Conservation (phyloP, 2,113 vertebrate genomes). For the Octodon degus region DNA sequence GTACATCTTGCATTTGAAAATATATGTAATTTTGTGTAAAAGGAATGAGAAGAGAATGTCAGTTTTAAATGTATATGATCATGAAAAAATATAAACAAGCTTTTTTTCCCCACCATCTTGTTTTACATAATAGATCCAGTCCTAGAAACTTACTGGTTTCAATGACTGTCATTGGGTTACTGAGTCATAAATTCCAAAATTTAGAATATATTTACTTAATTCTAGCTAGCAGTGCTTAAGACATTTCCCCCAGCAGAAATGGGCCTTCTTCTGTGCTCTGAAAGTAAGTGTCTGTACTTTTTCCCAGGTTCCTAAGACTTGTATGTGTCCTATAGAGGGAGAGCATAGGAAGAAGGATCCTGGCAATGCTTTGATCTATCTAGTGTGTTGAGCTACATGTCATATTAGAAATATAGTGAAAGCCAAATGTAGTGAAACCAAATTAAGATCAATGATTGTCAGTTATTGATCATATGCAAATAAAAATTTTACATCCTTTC, state of each 20-base stretch:
- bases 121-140: constrained; percentile 6
- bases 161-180: neutral
- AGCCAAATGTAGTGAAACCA: neutral
- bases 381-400: neutral
- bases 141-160: neutral
- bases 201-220: neutral
- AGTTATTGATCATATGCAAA: neutral
- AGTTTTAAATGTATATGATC: constrained; percentile 34
- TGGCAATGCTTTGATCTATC: no score
- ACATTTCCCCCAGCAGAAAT: neutral
- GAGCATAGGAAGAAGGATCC: neutral
- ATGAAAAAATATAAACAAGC: neutral
- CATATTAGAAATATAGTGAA: neutral
- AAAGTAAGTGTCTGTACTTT: neutral
- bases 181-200: neutral
- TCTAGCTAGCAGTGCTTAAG: neutral
- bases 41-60: constrained; percentile 31
- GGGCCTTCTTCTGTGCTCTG: neutral
- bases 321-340: neutral
- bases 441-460: neutral
- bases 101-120: neutral
- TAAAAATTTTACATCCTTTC: neutral
- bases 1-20: constrained; percentile 27
- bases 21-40: neutral
- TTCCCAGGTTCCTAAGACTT: neutral